These are phyloP conservation scores for Emmelina monodactyla DNA, from an alignment of 2,888 invertebrate genomes.

Conservation along the genomic window DNA sequence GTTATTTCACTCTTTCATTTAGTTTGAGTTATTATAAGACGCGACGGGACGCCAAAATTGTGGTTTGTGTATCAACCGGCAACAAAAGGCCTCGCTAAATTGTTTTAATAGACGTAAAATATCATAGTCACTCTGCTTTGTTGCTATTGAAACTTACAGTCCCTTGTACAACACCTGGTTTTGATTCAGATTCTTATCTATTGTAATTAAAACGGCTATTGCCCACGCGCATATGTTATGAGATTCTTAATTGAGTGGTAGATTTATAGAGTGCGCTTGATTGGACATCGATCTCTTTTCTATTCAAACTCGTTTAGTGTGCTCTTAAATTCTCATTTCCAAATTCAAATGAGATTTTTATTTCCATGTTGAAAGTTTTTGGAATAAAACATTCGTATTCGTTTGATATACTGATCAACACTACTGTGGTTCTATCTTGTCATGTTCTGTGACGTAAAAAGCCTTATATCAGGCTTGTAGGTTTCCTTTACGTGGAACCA, in stretches of 20 bases:
- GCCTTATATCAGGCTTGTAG: too few species aligned
- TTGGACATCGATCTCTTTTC: too few species aligned
- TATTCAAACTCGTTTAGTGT: too few species aligned
- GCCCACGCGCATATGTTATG: background rate
- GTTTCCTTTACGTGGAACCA: conserved; percentile 44
- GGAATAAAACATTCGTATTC: too few species aligned
- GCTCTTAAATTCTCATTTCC: too few species aligned
- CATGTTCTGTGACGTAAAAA: too few species aligned
- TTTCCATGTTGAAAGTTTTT: too few species aligned
- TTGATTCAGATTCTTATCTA: conserved; percentile 43
- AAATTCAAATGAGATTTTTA: too few species aligned
- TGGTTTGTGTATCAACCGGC: conserved; percentile 36
- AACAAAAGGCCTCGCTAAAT: conserved; percentile 54
- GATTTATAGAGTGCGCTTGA: too few species aligned
- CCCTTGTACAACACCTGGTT: conserved; percentile 44
- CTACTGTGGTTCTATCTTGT: too few species aligned
- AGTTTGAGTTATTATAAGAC: conserved; percentile 57
- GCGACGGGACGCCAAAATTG: conserved; percentile 42
- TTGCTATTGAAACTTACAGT: conserved; percentile 36
- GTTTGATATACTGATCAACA: too few species aligned
- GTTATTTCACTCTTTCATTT: conserved; percentile 37
- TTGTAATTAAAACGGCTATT: conserved; percentile 35
- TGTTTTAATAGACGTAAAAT: conserved; percentile 57
- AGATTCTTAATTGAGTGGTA: too few species aligned
- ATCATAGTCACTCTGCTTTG: conserved; percentile 52